Evolutionary conservation across 2,797 vertebrate species (phyloP).

Genomic region (Xiphorhynchus erythropygius): DNA sequence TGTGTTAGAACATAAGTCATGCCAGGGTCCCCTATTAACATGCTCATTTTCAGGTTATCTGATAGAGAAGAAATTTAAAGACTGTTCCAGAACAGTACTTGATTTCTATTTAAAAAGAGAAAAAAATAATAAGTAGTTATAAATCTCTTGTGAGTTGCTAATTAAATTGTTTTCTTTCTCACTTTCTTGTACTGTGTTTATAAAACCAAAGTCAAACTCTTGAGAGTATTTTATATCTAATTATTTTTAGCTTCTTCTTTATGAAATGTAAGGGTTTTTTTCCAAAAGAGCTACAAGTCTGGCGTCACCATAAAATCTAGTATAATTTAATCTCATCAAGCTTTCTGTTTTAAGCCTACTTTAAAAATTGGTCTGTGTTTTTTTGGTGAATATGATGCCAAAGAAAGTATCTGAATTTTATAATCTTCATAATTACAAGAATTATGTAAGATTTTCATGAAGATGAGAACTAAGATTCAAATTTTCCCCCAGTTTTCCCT

Average conservation of each 20-base stretch:
- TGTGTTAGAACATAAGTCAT: neutral
- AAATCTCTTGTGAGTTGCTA: slow-evolving; percentile 15
- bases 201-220: slow-evolving; percentile 35
- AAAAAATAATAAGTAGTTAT: neutral
- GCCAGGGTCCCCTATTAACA: neutral
- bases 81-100: neutral
- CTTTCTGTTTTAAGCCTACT: slow-evolving; percentile 22
- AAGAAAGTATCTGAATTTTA: slow-evolving; percentile 42
- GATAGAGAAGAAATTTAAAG: neutral
- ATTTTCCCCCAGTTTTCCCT: neutral
- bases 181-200: slow-evolving; percentile 13
- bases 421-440: neutral
- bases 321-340: neutral
- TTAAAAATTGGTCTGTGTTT: neutral
- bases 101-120: neutral
- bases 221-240: slow-evolving; percentile 8
- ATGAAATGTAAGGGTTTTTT: neutral
- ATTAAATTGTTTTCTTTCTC: slow-evolving; percentile 2
- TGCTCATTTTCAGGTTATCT: neutral
- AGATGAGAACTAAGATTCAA: neutral
- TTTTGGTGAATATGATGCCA: slow-evolving; percentile 44
- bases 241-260: slow-evolving; percentile 27
- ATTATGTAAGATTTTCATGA: neutral
- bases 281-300: neutral
- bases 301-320: neutral